Conservation (phyloP, 2,797 vertebrate species). For the Sebastes jordani region DNA sequence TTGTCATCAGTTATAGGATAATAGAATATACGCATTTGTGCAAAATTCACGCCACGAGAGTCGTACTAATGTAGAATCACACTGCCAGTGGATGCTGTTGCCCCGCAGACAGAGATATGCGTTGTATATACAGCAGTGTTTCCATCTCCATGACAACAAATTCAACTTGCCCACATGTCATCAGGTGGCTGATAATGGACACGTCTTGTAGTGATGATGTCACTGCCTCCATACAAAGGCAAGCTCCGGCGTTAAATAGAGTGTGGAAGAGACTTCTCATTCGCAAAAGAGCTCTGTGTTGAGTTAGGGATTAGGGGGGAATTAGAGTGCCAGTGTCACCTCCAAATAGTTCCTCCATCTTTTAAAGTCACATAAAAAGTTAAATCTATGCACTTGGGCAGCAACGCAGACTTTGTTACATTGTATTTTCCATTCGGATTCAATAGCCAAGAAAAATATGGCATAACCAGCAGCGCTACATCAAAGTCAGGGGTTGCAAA, state of each 20-base stretch:
- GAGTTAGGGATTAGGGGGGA: conserved; percentile 74
- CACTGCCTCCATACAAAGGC: conserved; percentile 62
- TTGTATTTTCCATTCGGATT: conserved; percentile 85
- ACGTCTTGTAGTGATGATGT: conserved; percentile 71
- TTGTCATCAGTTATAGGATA: conserved; percentile 2
- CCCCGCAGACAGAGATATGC: conserved; percentile 21
- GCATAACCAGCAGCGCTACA: conserved; percentile 83
- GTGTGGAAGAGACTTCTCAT: conserved; percentile 68
- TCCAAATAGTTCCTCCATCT: conserved; percentile 73
- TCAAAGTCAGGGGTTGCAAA: conserved; percentile 81
- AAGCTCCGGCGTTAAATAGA: conserved; percentile 49
- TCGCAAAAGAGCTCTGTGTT: conserved; percentile 73
- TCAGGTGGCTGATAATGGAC: conserved; percentile 75
- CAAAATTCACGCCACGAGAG: not conserved
- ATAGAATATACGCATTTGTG: not conserved
- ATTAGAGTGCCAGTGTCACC: conserved; percentile 77
- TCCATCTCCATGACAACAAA: conserved; percentile 73
- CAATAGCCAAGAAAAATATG: conserved; percentile 89
- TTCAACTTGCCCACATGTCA: conserved; percentile 67
- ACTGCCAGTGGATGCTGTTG: not conserved
- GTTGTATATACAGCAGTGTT: conserved; percentile 69
- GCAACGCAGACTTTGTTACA: conserved; percentile 79
- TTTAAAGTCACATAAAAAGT: conserved; percentile 76
- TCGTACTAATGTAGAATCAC: conserved; percentile 2
- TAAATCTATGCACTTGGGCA: conserved; percentile 74